These are phyloP conservation scores for Papilio glaucus DNA, from an alignment of 1,140 invertebrate species.

Conservation along the genomic window DNA sequence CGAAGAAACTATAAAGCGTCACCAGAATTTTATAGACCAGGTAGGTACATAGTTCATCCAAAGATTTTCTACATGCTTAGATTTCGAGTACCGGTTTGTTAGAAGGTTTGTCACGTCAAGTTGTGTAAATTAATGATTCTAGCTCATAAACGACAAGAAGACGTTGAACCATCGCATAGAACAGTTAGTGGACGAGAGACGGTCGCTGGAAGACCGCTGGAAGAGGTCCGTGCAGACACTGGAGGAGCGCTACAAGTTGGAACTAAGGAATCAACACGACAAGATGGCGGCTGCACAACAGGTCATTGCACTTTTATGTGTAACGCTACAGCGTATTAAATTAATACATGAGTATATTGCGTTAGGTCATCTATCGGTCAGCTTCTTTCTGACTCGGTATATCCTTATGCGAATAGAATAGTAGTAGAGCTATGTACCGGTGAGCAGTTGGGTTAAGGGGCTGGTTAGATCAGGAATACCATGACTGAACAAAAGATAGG, in stretches of 20 bases:
- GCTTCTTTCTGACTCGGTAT: no score
- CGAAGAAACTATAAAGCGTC: slow-evolving; percentile 76
- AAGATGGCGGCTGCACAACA: slow-evolving; percentile 78
- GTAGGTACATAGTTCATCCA: slow-evolving; percentile 47
- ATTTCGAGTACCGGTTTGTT: slow-evolving; percentile 3
- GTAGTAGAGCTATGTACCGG: no score
- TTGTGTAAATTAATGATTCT: slow-evolving; percentile 23
- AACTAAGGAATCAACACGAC: slow-evolving; percentile 74
- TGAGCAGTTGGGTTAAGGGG: no score
- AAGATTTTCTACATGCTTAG: not conserved
- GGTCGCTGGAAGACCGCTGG: slow-evolving; percentile 73
- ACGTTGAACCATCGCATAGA: slow-evolving; percentile 78
- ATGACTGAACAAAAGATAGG: no score
- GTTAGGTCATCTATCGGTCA: no score
- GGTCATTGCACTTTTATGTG: slow-evolving; percentile 80
- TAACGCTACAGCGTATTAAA: no score
- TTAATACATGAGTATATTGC: no score
- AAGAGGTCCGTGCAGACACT: slow-evolving; percentile 69
- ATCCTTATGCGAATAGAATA: no score
- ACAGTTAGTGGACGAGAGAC: slow-evolving; percentile 72
- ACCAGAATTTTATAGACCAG: slow-evolving; percentile 78
- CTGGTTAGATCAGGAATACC: no score
- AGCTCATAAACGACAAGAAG: slow-evolving; percentile 80
- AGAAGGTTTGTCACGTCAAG: not conserved
- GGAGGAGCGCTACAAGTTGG: slow-evolving; percentile 73